Conservation (phyloP, 2,113 vertebrate genomes). For the Cyphomyrus plagiostoma region DNA sequence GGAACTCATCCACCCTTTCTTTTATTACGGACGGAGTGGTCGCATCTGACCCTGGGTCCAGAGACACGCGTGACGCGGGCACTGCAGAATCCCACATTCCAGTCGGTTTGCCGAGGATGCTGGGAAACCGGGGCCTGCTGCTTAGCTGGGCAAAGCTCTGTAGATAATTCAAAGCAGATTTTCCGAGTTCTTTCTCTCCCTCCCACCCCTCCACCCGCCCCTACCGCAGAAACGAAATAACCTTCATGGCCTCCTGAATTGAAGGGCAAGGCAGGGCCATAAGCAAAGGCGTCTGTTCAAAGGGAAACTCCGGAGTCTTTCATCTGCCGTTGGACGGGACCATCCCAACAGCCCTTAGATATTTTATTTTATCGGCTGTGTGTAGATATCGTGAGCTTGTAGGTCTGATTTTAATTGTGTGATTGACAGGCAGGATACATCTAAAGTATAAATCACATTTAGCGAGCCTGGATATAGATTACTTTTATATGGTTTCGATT, state of each 20-base stretch:
- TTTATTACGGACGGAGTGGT: conserved; percentile 11
- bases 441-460: conserved; percentile 6
- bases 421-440: conserved; percentile 5
- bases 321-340: not conserved
- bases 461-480: conserved; percentile 1
- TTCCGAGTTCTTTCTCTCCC: not conserved
- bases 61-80: not conserved
- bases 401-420: conserved; percentile 10
- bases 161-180: conserved; percentile 28
- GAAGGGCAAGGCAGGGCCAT: conserved; percentile 26
- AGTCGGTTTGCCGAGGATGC: conserved; percentile 3
- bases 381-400: conserved; percentile 1
- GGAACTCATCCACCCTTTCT: conserved; percentile 2
- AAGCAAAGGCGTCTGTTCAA: conserved; percentile 8
- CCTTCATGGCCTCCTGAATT: conserved; percentile 70
- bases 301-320: not conserved
- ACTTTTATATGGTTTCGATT: conserved; percentile 1
- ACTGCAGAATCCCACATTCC: conserved; percentile 17
- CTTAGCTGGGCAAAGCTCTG: conserved; percentile 1
- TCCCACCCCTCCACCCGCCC: not conserved
- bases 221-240: conserved; percentile 55
- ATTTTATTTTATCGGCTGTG: conserved; percentile 3
- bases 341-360: not conserved
- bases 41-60: not conserved
- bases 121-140: conserved; percentile 7